Base-by-base conservation (phyloP, 2,888 invertebrate species). In the Fragum whitleyi region DNA sequence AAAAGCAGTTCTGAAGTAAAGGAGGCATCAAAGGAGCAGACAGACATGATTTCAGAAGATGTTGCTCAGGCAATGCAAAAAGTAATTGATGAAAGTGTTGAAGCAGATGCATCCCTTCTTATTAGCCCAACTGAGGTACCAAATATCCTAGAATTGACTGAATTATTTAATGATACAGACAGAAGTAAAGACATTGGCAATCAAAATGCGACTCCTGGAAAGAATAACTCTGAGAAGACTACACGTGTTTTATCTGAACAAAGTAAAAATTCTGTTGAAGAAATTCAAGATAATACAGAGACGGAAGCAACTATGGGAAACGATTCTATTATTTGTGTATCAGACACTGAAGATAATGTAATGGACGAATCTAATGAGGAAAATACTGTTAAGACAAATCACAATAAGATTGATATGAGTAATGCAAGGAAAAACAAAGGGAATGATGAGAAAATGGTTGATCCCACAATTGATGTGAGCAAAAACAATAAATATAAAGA, bases 71-170 rank as follows among this genome's bases (percentile, higher is more conserved):
- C 14, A n/a, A 47, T 47, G 47, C 47, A 47, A n/a, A 47, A 47
- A n/a, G 47, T 47, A 14, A 47, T 47, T 9, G 47, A 47, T 47
- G 42, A 26, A 42, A 69, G n/a, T 53, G 47, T 19, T 32, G 21
- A 61, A 32, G n/a, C 26, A 32, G 61, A 61, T 32, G 28, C 3
- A 21, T 2, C 57, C 14, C n/a, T 65, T 14, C 42, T 65, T 16
- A 65, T 65, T 6, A 65, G 65, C 23, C 70, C 79, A 36, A 71
- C 28, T 23, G 79, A 83, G 36, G 74, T 71, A n/a, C 70, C 77
- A 62, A 77, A 71, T 71, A 69, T 69, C 29, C 39, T 75, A 16
- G 68, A 75, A 23, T 59, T 61, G 42, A 26, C 16, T 42, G 73
- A 62, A 39, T 28, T 53, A 1, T 69, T 59, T n/a, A 67, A 26